These are phyloP conservation scores for Enteromius fasciolatus DNA, from an alignment of 2,797 vertebrate genomes.

Conservation along the genomic window DNA sequence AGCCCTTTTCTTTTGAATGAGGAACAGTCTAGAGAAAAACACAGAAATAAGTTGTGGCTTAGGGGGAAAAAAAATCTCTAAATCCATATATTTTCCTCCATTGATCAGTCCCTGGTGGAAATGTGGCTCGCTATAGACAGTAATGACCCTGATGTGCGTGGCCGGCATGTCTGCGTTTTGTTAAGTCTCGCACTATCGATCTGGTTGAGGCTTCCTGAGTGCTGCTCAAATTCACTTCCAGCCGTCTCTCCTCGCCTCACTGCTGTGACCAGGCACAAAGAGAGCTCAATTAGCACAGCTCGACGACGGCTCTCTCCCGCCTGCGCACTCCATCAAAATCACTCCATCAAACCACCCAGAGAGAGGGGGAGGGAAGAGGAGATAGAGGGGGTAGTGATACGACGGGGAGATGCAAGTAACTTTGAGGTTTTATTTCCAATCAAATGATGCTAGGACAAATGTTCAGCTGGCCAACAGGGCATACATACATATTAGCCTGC, in stretches of 20 bases:
- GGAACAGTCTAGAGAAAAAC: neutral
- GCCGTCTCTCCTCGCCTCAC: conserved; percentile 68
- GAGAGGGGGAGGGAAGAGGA: conserved; percentile 34
- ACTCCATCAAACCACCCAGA: conserved; percentile 68
- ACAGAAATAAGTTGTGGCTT: neutral
- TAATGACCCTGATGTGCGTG: conserved; percentile 77
- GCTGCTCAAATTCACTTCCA: conserved; percentile 75
- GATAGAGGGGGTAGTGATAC: conserved; percentile 63
- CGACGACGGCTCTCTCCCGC: conserved; percentile 65
- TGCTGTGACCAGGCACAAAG: conserved; percentile 78
- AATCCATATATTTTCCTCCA: conserved; percentile 74
- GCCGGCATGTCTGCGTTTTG: conserved; percentile 79
- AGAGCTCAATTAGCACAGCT: conserved; percentile 79
- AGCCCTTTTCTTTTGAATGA: neutral
- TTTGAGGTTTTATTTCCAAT: conserved; percentile 74
- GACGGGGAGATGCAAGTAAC: conserved; percentile 65
- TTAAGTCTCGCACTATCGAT: conserved; percentile 79
- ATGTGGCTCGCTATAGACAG: conserved; percentile 72
- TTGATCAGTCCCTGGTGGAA: conserved; percentile 77
- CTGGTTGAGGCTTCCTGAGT: conserved; percentile 73
- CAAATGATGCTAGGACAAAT: conserved; percentile 66
- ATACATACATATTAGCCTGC: neutral
- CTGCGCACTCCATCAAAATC: conserved; percentile 67
- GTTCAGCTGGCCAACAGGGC: conserved; percentile 62
- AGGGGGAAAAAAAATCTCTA: conserved; percentile 68